Evolutionary conservation across 2,113 vertebrate genomes (phyloP), one percentile per base, ranked within the genome.

Genomic region (Cinclus cinclus): DNA sequence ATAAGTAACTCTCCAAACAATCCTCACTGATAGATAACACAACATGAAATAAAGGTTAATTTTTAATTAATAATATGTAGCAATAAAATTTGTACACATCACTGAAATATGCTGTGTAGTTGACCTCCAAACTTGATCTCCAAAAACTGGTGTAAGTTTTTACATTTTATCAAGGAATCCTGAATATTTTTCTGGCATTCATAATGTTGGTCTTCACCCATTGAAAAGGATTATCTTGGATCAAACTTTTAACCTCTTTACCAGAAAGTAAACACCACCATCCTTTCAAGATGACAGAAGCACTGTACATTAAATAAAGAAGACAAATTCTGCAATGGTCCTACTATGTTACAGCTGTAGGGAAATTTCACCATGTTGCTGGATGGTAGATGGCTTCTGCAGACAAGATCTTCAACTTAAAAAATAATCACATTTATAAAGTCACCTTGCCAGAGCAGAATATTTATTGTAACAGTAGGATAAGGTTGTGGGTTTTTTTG

Each of bases 31-130:
- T 15, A 85, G 53, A 90, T 68, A 83, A 89, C 11, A 91, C 14
- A 92, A 74, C 5, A 70, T 41, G 53, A 95, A 97, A 96, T 90
- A 7, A 95, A 94, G 52, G 20, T 62, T 75, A 19, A 33, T 31
- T 59, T 90, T 82, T 68, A 90, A 70, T 52, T 6, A 78, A 46
- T 18, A 91, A 84, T 47, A 3, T 80, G 88, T 97, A 59, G 13
- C 37, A 87, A 87, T 63, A 46, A 68, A 11, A 86, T 80, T 62
- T 56, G 9, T 85, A 39, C 39, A 80, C 1, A 17, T 10, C 2
- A 22, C 33, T 90, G 27, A 93, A 92, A 47, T 67, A 56, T n/a
- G 14, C 6, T 79, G 35, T 37, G 35, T 37, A 37, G 7, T 37
- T 37, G 35, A 37, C 35, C 35, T 37, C 35, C 35, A 37, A 88